phyloP scores from a whole-genome alignment of 1,140 invertebrate species.

The Calephelis virginiensis region DNA sequence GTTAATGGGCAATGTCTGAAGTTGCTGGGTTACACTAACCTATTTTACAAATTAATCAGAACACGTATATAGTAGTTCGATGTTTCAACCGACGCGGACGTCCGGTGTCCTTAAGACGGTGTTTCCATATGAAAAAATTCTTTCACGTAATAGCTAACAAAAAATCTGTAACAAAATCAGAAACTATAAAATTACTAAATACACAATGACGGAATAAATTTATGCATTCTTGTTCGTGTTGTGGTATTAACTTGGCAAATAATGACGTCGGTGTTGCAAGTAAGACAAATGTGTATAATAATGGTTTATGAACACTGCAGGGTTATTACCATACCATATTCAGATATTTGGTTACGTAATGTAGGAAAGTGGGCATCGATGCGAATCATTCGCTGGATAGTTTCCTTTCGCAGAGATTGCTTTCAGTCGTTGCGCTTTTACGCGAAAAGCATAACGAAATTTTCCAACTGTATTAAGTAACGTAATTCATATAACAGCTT shows the following conservation, averaged over 20 bases:
- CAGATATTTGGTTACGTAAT: slow-evolving; percentile 29
- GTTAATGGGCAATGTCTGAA: too few relatives aligned
- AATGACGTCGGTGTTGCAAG: slow-evolving; percentile 3
- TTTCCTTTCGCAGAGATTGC: slow-evolving; percentile 37
- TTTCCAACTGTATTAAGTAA: slow-evolving; percentile 14
- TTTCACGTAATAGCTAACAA: too few relatives aligned
- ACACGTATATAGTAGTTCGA: too few relatives aligned
- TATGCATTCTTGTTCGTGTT: neutral
- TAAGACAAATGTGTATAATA: slow-evolving; percentile 12
- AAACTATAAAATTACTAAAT: neutral
- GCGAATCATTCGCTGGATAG: slow-evolving; percentile 34
- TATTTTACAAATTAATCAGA: too few relatives aligned
- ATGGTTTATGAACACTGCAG: slow-evolving; percentile 1
- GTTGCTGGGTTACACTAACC: too few relatives aligned
- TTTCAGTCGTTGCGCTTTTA: slow-evolving; percentile 17
- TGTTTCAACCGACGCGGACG: too few relatives aligned
- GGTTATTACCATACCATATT: slow-evolving; percentile 1
- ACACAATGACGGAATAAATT: neutral
- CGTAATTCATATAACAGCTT: slow-evolving; percentile 13
- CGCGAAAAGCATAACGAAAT: slow-evolving; percentile 18
- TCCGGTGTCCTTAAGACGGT: too few relatives aligned
- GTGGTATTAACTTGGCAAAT: neutral
- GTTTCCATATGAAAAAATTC: too few relatives aligned
- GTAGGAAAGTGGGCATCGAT: slow-evolving; percentile 36
- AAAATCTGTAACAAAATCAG: too few relatives aligned